These are phyloP conservation scores for Xiphophorus maculatus DNA, from an alignment of 2,113 vertebrate genomes.

Conservation along the genomic window DNA sequence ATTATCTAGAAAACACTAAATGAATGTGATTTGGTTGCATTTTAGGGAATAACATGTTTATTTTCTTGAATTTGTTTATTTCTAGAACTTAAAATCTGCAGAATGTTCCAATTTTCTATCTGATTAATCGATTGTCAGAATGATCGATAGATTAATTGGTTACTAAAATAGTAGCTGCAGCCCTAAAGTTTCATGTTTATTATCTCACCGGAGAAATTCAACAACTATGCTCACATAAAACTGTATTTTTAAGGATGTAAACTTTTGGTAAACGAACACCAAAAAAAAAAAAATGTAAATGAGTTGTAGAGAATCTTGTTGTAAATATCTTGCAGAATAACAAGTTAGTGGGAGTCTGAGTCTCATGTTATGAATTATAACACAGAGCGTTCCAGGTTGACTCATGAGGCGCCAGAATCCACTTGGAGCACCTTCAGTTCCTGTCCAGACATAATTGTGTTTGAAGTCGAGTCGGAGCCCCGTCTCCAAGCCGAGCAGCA, in stretches of 20 bases:
- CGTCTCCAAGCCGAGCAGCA: neutral
- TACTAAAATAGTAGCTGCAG: no score
- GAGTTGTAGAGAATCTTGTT: neutral
- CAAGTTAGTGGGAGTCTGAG: neutral
- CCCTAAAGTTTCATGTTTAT: no score
- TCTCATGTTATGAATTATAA: constrained; percentile 1
- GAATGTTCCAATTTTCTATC: no score
- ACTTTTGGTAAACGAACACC: neutral
- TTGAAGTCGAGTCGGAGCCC: constrained; percentile 27
- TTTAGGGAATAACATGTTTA: no score
- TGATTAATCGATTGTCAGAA: no score
- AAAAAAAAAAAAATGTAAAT: neutral
- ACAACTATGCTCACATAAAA: no score
- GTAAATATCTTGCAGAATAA: neutral
- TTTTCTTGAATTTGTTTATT: no score
- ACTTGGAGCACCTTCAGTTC: constrained; percentile 40
- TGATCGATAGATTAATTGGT: no score
- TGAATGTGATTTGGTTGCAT: no score
- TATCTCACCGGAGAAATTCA: no score
- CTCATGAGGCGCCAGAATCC: constrained; percentile 29
- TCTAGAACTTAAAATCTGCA: no score
- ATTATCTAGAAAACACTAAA: no score
- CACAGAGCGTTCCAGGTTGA: constrained; percentile 24
- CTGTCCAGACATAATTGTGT: constrained; percentile 24
- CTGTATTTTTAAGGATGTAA: neutral